phyloP scores from a whole-genome alignment of 1,140 invertebrate species.

The Leptestheria dahalacensis region DNA sequence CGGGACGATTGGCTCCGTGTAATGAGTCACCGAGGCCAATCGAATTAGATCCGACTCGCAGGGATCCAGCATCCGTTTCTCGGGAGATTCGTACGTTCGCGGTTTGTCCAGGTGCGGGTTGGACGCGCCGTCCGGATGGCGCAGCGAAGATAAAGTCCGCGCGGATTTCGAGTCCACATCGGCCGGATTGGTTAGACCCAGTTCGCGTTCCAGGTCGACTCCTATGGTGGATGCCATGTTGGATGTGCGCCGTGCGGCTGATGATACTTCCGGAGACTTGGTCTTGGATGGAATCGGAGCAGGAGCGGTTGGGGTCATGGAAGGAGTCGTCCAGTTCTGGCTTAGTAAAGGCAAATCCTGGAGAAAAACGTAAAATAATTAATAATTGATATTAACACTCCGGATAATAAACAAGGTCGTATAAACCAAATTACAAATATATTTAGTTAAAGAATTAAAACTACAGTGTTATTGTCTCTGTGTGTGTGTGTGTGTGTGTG shows the following conservation, averaged over 20 bases:
- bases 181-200: slow-evolving; percentile 1
- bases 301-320: neutral
- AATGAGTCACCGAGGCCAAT: neutral
- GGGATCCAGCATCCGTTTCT: neutral
- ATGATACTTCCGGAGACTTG: neutral
- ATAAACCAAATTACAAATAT: neutral
- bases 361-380: neutral
- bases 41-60: neutral
- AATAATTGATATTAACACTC: neutral
- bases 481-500: too few relatives aligned
- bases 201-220: slow-evolving; percentile 15
- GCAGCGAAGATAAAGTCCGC: slow-evolving; percentile 44
- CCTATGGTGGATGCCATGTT: slow-evolving; percentile 13
- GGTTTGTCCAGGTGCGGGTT: slow-evolving; percentile 66
- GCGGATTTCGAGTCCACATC: neutral
- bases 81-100: neutral
- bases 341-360: slow-evolving; percentile 5
- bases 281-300: neutral
- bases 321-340: neutral
- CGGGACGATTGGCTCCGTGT: neutral
- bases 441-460: neutral
- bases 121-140: slow-evolving; percentile 77
- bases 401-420: too few relatives aligned
- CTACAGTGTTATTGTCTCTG: too few relatives aligned
- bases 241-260: neutral